Evolutionary conservation across 2,888 invertebrate species (phyloP).

Genomic region (Nephrocerus scutellatus): DNA sequence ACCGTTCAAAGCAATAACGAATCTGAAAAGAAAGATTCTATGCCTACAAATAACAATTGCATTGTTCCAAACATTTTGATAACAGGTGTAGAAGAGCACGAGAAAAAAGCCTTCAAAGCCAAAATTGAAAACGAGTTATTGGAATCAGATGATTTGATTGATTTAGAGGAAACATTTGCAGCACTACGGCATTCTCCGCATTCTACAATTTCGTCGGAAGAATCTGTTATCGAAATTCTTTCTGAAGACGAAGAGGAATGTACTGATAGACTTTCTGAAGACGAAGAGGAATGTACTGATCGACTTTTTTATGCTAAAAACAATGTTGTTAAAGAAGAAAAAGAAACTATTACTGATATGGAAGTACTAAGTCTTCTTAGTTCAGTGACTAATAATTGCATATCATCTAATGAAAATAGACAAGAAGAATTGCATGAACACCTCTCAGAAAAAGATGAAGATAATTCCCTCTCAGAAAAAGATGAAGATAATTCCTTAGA

Average conservation of each 20-base stretch:
- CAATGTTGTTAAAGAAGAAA: too few species aligned
- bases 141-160: conserved; percentile 27
- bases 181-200: conserved; percentile 1
- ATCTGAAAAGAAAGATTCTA: conserved; percentile 16
- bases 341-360: conserved; percentile 4
- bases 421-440: not conserved
- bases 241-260: conserved; percentile 27
- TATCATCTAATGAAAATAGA: conserved; percentile 6
- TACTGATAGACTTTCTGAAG: conserved; percentile 5
- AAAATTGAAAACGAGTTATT: conserved; percentile 24
- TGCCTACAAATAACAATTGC: not conserved
- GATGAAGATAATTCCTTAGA: conserved; percentile 29
- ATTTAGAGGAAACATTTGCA: conserved; percentile 27
- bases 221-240: conserved; percentile 32
- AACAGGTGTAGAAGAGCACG: not conserved
- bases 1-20: not conserved
- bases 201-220: conserved; percentile 17
- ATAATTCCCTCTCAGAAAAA: not conserved
- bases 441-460: conserved; percentile 8
- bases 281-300: conserved; percentile 7
- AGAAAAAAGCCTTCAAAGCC: conserved; percentile 12
- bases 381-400: too few species aligned
- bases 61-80: conserved; percentile 5
- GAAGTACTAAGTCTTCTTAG: too few species aligned
- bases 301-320: too few species aligned